Base-by-base conservation (phyloP, 2,888 invertebrate species). In the Apodemia zela region DNA sequence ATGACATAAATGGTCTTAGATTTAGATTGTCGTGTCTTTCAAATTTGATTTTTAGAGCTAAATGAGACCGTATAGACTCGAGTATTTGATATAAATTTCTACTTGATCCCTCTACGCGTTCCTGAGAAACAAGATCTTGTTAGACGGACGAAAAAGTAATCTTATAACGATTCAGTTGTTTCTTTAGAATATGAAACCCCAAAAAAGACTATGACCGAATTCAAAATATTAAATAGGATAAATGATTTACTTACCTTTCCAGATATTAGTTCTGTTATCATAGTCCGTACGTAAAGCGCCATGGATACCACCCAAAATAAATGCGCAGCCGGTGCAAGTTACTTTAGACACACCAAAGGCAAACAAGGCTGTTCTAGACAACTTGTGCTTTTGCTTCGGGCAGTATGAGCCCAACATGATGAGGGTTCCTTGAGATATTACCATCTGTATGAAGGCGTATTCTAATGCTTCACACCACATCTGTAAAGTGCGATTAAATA, bases 381-480 rank as follows among this genome's bases (percentile, higher is more conserved):
- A 73, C 51, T 70, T 72, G 61, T 84, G 83, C 35, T 80, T 79
- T 13, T 77, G 68, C 63, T 82, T 80, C 0, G 88, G 89, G 45
- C 84, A 84, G 67, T 82, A 82, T 0, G 88, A 74, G 6, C 90
- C 90, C 5, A 90, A 75, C 89, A 89, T 90, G 4, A 84, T 68
- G 1, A 89, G 74, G 0, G 87, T 80, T 0, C 92, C 92, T 68
- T 89, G 87, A 1, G 81, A 79, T 0, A 89, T 74, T 0, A 84
- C 74, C 81, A 89, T 82, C 71, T 92, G 80, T 13, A 92, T 63
- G 0, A 92, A 73, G 0, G 86, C 73, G 67, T 85, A 90, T 68
- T 91, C 90, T 25, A 87, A 71, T 1, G 92, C 91, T 57, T 86
- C 82, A 0, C 84, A 82, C 91, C 91, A 92, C 51, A 92, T 81